phyloP scores from a whole-genome alignment of 2,113 vertebrate species.

The Aldabrachelys gigantea region DNA sequence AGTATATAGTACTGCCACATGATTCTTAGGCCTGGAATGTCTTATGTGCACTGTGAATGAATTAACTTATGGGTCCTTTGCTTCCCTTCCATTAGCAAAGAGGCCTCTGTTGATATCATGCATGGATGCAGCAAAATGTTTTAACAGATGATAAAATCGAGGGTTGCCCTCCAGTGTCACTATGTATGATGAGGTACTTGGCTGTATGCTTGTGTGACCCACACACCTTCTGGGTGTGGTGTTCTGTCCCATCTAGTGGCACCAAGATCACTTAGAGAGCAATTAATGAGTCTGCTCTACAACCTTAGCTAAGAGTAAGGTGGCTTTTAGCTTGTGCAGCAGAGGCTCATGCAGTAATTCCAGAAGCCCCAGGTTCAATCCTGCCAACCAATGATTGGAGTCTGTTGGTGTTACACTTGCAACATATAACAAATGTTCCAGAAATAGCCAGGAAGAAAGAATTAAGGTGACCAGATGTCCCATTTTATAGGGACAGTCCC shows the following conservation, averaged over 20 bases:
- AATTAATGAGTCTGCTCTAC: no score
- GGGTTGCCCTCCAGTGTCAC: background rate
- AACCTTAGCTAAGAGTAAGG: no score
- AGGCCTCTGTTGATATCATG: background rate
- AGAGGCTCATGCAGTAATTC: no score
- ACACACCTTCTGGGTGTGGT: no score
- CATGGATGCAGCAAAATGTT: background rate
- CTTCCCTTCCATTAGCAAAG: background rate
- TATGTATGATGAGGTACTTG: background rate
- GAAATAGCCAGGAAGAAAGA: conserved; percentile 27
- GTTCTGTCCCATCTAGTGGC: no score
- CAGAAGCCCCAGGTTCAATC: no score
- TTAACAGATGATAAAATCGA: conserved; percentile 39
- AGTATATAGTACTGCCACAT: background rate
- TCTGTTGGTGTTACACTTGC: no score
- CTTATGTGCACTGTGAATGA: background rate
- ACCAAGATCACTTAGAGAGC: no score
- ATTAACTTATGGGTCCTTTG: background rate
- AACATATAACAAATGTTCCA: conserved; percentile 29
- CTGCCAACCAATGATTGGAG: no score
- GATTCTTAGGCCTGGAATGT: background rate
- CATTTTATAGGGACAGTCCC: no score
- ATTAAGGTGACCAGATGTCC: no score
- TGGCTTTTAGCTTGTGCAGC: no score
- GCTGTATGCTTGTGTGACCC: background rate